Conservation (phyloP, 64 coral and sea anemone genomes). For the Astreopora myriophthalma region DNA sequence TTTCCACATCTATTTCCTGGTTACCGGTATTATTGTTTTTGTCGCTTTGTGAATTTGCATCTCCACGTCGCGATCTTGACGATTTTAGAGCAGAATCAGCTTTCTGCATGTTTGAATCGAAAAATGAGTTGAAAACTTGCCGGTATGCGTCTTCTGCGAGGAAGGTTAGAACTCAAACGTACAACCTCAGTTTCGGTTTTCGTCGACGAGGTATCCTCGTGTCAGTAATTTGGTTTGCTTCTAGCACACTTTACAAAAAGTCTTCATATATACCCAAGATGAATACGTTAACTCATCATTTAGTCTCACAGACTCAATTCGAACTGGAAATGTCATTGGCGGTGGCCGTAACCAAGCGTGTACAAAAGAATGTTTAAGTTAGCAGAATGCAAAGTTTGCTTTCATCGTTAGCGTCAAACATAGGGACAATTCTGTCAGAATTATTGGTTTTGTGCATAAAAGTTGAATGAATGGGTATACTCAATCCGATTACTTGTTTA, state of each 20-base stretch:
- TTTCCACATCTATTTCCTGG: neutral
- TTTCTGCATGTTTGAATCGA: neutral
- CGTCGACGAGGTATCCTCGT: too few species aligned
- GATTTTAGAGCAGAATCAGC: neutral
- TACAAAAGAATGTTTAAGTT: conserved; percentile 39
- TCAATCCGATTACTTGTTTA: neutral
- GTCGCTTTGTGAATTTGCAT: neutral
- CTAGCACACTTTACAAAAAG: neutral
- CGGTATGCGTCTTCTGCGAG: neutral
- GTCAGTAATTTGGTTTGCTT: neutral
- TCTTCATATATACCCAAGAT: neutral
- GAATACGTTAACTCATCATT: neutral
- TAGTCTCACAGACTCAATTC: neutral
- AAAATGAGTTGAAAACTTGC: neutral
- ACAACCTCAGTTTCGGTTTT: neutral
- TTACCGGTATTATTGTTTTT: neutral
- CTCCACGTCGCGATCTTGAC: neutral
- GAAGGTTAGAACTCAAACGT: neutral
- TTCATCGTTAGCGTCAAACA: neutral
- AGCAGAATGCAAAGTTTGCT: neutral
- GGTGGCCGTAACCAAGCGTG: neutral
- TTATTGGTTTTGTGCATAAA: neutral
- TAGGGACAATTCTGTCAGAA: neutral
- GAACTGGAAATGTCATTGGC: neutral
- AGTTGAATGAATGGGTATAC: neutral